A percentile compares a stretch with the other conserved stretches of the same genome.
Evolutionary conservation across 2,888 invertebrate genomes (phyloP).

Genomic region (Eugnorisma glareosa): DNA sequence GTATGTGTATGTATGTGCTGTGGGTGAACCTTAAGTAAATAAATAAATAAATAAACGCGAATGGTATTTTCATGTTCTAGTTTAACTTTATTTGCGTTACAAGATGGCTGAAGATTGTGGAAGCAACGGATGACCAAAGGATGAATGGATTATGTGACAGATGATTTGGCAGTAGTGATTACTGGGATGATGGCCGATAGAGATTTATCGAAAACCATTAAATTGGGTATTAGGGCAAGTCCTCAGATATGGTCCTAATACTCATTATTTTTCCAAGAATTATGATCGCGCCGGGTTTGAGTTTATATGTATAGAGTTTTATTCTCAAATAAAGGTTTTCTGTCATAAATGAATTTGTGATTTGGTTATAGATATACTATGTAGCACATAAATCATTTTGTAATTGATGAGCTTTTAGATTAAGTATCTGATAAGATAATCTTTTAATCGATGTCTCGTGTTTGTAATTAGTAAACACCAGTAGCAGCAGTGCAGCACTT

Average conservation of each 20-base stretch:
- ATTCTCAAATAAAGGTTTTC: neutral
- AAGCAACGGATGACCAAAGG: neutral
- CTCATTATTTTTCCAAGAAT: neutral
- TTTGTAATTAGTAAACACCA: slow-evolving; percentile 10
- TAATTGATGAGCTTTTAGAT: slow-evolving; percentile 14
- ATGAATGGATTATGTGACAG: neutral
- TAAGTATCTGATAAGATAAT: slow-evolving; percentile 11
- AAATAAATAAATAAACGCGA: too few relatives aligned
- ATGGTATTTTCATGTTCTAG: neutral
- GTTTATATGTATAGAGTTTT: neutral
- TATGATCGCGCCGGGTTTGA: neutral
- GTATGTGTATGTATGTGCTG: too few relatives aligned
- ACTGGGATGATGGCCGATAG: neutral
- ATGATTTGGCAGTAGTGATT: neutral
- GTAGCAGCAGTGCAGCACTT: slow-evolving; percentile 40
- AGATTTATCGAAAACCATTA: neutral
- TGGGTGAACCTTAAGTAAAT: too few relatives aligned
- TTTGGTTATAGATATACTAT: neutral
- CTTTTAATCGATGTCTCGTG: neutral
- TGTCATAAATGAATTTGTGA: neutral
- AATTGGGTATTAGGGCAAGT: neutral
- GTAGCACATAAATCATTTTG: neutral
- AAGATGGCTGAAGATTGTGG: neutral
- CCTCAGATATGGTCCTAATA: neutral
- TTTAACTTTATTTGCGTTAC: neutral